Percentiles rank a stretch among this genome's conserved stretches.
Conservation (phyloP, 2,113 vertebrate species). For the Myiopsitta monachus region DNA sequence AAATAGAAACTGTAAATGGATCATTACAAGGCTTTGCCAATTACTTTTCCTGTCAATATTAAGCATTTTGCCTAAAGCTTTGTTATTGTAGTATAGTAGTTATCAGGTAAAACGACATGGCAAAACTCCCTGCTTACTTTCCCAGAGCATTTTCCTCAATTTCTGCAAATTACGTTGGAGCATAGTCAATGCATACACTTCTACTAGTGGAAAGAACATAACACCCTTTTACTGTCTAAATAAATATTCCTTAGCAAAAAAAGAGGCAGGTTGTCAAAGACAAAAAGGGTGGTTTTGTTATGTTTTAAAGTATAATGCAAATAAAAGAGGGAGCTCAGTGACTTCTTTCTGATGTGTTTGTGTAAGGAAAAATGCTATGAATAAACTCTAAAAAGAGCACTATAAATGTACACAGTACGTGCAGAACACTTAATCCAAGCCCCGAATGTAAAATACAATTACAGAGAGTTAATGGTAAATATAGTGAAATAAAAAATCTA, state of each 20-base stretch:
- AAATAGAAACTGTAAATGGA: background rate
- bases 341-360: slow-evolving; percentile 12
- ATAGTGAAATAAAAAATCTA: background rate
- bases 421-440: background rate
- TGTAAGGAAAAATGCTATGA: background rate
- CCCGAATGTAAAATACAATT: background rate
- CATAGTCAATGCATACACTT: background rate
- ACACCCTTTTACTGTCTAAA: slow-evolving; percentile 27
- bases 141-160: slow-evolving; percentile 25
- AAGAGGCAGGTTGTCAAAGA: background rate
- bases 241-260: background rate
- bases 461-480: background rate
- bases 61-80: slow-evolving; percentile 63
- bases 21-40: slow-evolving; percentile 13
- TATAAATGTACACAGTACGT: background rate
- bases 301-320: slow-evolving; percentile 43
- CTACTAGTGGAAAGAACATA: background rate
- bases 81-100: slow-evolving; percentile 18
- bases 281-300: background rate
- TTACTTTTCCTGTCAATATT: slow-evolving; percentile 55
- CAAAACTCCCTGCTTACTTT: slow-evolving; percentile 56
- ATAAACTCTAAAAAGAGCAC: background rate
- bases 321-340: slow-evolving; percentile 8
- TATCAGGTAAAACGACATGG: slow-evolving; percentile 57
- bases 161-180: slow-evolving; percentile 23